These are phyloP conservation scores for Micoletzkya japonica DNA, from an alignment of 2,888 invertebrate genomes.

Conservation along the genomic window DNA sequence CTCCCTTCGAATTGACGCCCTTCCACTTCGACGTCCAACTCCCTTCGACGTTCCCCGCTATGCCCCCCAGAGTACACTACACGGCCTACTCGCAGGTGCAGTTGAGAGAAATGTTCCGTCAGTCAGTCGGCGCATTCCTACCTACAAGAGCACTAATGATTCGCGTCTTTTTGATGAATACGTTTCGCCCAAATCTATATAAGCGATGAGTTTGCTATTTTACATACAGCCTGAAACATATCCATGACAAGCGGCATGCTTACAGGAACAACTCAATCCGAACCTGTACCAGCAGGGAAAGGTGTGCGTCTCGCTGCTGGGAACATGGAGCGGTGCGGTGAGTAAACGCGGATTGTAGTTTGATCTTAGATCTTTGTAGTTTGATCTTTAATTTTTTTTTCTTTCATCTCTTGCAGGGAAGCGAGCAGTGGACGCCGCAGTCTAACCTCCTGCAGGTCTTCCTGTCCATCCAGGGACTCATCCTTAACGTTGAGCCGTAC, in stretches of 20 bases:
- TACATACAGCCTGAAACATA: too few species aligned
- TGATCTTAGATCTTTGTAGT: neutral
- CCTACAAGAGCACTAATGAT: too few species aligned
- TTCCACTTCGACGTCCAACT: slow-evolving; percentile 33
- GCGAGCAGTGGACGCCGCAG: slow-evolving; percentile 29
- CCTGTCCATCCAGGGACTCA: slow-evolving; percentile 34
- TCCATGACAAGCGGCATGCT: neutral
- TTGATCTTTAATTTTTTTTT: neutral
- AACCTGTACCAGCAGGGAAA: slow-evolving; percentile 34
- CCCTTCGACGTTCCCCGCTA: slow-evolving; percentile 26
- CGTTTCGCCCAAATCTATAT: neutral
- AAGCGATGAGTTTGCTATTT: too few species aligned
- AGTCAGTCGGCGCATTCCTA: too few species aligned
- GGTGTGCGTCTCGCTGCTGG: slow-evolving; percentile 33
- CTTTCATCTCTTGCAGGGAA: slow-evolving; percentile 13
- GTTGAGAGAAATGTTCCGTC: neutral
- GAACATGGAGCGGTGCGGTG: slow-evolving; percentile 32
- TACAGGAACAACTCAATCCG: slow-evolving; percentile 32
- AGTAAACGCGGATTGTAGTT: slow-evolving; percentile 9
- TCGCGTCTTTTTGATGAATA: neutral
- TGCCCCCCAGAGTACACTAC: slow-evolving; percentile 29
- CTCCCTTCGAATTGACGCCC: slow-evolving; percentile 34
- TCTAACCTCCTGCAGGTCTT: slow-evolving; percentile 33
- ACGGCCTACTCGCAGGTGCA: slow-evolving; percentile 21
- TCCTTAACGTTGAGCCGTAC: slow-evolving; percentile 31